Conservation (phyloP, 2,113 vertebrate genomes). For the Climacteris rufus region DNA sequence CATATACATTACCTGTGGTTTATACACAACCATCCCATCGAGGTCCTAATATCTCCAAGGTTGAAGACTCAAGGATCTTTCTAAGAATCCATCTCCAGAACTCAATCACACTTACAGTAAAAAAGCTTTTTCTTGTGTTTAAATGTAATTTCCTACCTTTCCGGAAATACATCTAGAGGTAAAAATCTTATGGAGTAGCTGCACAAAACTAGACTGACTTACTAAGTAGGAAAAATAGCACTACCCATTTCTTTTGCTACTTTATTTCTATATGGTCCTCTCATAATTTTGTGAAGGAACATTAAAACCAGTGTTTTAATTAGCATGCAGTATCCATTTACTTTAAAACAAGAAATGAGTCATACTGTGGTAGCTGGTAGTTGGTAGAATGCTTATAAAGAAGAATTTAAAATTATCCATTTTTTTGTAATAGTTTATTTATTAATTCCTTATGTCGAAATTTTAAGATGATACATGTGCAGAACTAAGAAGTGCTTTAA, state of each 20-base stretch:
- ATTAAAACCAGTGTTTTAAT: not conserved
- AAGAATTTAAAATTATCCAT: not conserved
- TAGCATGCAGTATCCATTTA: not conserved
- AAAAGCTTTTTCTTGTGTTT: not conserved
- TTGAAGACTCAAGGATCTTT: not conserved
- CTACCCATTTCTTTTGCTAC: not conserved
- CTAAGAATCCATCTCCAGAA: not conserved
- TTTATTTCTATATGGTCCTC: not conserved
- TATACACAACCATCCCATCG: not conserved
- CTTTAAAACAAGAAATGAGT: not conserved
- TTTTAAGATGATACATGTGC: not conserved
- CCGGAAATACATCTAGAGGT: not conserved
- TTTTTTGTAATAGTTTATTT: not conserved
- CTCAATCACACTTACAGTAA: accelerated
- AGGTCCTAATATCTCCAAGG: not conserved
- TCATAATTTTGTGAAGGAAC: not conserved
- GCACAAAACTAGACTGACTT: not conserved
- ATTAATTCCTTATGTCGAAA: not conserved
- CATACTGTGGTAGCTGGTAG: not conserved
- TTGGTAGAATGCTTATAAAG: not conserved
- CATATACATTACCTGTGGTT: not conserved
- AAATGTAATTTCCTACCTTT: not conserved
- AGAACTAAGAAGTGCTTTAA: not conserved
- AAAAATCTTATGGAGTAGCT: not conserved
- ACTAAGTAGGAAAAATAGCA: not conserved